A percentile compares a stretch with the other conserved stretches of the same genome.
These are phyloP conservation scores for Galeopsomyia nigrocyanea DNA, from an alignment of 2,888 invertebrate genomes.

Conservation along the genomic window DNA sequence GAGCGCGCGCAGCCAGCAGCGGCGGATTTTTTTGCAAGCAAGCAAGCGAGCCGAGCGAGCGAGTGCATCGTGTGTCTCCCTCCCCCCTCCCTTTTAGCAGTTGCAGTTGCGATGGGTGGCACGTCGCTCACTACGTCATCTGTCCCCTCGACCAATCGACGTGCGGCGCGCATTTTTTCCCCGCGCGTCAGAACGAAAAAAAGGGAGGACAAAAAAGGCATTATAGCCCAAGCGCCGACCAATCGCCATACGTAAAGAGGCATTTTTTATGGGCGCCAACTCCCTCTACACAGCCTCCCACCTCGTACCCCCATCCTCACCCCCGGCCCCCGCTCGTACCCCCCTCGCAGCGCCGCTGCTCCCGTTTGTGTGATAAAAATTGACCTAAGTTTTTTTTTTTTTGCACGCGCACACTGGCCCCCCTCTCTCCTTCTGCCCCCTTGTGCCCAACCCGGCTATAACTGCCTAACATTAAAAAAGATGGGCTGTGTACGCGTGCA, in stretches of 20 bases:
- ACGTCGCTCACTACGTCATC: slow-evolving; percentile 70
- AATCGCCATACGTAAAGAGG: slow-evolving; percentile 70
- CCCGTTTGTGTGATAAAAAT: slow-evolving; percentile 69
- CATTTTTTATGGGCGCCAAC: slow-evolving; percentile 69
- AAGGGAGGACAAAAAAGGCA: slow-evolving; percentile 62
- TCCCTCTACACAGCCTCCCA: slow-evolving; percentile 50
- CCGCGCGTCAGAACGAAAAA: slow-evolving; percentile 61
- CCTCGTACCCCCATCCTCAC: slow-evolving; percentile 34
- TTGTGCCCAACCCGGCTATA: slow-evolving; percentile 60
- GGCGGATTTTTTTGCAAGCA: slow-evolving; percentile 24
- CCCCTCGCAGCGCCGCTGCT: slow-evolving; percentile 51
- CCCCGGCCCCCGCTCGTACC: slow-evolving; percentile 36
- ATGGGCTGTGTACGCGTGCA: slow-evolving; percentile 60
- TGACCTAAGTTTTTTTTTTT: slow-evolving; percentile 67
- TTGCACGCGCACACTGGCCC: slow-evolving; percentile 56
- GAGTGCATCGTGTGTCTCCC: slow-evolving; percentile 32
- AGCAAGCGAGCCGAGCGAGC: background rate
- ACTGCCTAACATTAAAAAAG: slow-evolving; percentile 69
- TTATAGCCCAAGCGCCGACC: slow-evolving; percentile 62
- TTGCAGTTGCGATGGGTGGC: slow-evolving; percentile 60
- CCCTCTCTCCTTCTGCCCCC: no score
- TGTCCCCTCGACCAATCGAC: slow-evolving; percentile 70
- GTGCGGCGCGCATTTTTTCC: slow-evolving; percentile 68
- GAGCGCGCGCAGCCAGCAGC: slow-evolving; percentile 34
- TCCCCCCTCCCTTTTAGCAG: slow-evolving; percentile 54